Conservation (phyloP, 2,797 vertebrate species). For the Pantherophis alleghaniensis region DNA sequence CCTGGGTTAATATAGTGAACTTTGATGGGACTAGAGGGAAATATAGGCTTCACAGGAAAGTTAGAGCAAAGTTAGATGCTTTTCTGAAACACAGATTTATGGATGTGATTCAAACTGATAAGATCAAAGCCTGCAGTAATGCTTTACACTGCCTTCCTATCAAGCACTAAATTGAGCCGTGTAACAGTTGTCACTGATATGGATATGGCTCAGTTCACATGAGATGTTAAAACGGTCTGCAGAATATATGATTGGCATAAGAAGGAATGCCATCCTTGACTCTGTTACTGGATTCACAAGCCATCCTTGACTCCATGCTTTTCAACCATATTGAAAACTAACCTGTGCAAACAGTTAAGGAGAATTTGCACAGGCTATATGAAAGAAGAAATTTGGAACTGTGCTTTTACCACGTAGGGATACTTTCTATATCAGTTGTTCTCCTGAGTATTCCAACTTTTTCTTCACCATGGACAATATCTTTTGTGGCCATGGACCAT, state of each 20-base stretch:
- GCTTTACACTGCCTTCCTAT: slow-evolving; percentile 60
- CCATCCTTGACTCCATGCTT: neutral
- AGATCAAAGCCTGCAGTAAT: slow-evolving; percentile 68
- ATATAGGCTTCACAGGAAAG: slow-evolving; percentile 71
- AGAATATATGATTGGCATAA: neutral
- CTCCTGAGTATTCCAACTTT: neutral
- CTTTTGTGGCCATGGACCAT: neutral
- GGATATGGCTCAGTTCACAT: slow-evolving; percentile 22
- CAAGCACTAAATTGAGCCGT: slow-evolving; percentile 54
- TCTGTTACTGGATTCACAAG: neutral
- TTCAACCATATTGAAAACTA: neutral
- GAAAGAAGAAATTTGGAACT: neutral
- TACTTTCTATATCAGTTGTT: neutral
- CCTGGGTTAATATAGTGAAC: slow-evolving; percentile 72
- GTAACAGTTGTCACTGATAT: slow-evolving; percentile 51
- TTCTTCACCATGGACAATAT: neutral
- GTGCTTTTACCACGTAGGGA: neutral
- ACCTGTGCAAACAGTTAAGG: neutral
- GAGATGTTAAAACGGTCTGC: neutral
- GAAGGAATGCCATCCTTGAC: neutral
- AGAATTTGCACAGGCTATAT: neutral
- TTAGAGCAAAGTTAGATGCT: slow-evolving; percentile 68
- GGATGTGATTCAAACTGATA: slow-evolving; percentile 69
- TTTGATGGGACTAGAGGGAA: slow-evolving; percentile 73
- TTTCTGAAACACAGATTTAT: slow-evolving; percentile 70